Percentiles rank a stretch among this genome's conserved stretches.
phyloP scores from a whole-genome alignment of 1,140 invertebrate species.

The Drosophila pachea region DNA sequence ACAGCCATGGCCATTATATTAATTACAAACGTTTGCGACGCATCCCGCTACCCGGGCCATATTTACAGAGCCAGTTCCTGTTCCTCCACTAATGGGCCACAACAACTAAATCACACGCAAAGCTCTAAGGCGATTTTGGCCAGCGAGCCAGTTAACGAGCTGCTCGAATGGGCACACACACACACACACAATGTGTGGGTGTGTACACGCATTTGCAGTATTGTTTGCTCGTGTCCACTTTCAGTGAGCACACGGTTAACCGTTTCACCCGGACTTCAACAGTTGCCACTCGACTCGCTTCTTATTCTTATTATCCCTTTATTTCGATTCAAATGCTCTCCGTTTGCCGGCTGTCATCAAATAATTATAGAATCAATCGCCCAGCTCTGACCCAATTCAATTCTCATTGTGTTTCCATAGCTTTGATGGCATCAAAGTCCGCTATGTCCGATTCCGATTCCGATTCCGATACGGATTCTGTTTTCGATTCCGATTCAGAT shows the following conservation, averaged over 20 bases:
- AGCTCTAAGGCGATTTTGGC: conserved; percentile 74
- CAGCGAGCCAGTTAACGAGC: conserved; percentile 65
- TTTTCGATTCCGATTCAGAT: too few species aligned
- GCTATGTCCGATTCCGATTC: conserved; percentile 65
- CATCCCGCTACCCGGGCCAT: conserved; percentile 26
- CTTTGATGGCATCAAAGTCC: conserved; percentile 63
- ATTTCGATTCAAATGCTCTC: too few species aligned
- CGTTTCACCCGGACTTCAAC: too few species aligned
- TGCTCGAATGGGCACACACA: conserved; percentile 2
- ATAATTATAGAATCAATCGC: too few species aligned
- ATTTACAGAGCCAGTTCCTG: conserved; percentile 15
- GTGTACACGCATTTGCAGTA: too few species aligned
- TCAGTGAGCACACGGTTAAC: too few species aligned
- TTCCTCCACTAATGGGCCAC: conserved; percentile 63
- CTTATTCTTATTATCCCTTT: too few species aligned
- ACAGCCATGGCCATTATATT: conserved; percentile 67
- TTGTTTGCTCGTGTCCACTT: too few species aligned
- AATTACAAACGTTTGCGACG: conserved; percentile 74
- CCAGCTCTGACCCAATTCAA: background rate
- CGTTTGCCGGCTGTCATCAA: too few species aligned
- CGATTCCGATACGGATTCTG: conserved; percentile 1
- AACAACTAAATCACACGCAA: conserved; percentile 77
- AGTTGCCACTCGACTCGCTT: too few species aligned
- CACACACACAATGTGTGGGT: too few species aligned
- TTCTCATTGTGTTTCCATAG: conserved; percentile 28